A percentile compares a stretch with the other conserved stretches of the same genome.
These are phyloP conservation scores for Daktulosphaira vitifoliae DNA, from an alignment of 1,140 invertebrate genomes.

Conservation along the genomic window DNA sequence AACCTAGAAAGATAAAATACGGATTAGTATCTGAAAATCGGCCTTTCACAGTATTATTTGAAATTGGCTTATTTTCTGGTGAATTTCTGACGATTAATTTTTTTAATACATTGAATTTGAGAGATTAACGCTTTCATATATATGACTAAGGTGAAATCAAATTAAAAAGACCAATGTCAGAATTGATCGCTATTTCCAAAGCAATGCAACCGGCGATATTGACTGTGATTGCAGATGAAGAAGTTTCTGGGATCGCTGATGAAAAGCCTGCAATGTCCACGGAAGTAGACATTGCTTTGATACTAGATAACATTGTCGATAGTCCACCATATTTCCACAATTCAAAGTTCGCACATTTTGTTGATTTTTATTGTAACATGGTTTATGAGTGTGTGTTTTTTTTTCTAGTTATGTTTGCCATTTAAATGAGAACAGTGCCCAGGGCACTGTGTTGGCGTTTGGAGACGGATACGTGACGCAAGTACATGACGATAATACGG, in stretches of 20 bases:
- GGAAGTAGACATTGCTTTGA: constrained; percentile 65
- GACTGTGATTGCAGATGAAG: constrained; percentile 74
- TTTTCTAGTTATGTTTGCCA: constrained; percentile 58
- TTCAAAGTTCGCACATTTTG: constrained; percentile 51
- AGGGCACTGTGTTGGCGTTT: constrained; percentile 63
- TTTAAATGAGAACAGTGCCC: constrained; percentile 73
- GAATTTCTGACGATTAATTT: constrained; percentile 37
- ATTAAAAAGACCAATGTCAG: constrained; percentile 60
- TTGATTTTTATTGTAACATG: no score
- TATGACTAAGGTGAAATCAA: constrained; percentile 46
- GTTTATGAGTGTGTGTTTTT: not conserved
- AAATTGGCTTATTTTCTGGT: constrained; percentile 74
- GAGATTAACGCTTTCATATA: constrained; percentile 2
- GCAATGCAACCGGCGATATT: constrained; percentile 68
- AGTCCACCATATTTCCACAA: constrained; percentile 68
- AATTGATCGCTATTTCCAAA: constrained; percentile 65
- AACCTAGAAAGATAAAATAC: constrained; percentile 70
- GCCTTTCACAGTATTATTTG: constrained; percentile 71
- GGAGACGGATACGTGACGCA: constrained; percentile 58
- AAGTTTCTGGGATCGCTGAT: constrained; percentile 50
- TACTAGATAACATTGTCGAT: constrained; percentile 64
- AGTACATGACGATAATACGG: constrained; percentile 64
- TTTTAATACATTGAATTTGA: not conserved
- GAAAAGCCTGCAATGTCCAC: constrained; percentile 65
- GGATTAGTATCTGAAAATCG: constrained; percentile 72